phyloP scores from a whole-genome alignment of 2,888 invertebrate species.

The Ochropleura plecta region DNA sequence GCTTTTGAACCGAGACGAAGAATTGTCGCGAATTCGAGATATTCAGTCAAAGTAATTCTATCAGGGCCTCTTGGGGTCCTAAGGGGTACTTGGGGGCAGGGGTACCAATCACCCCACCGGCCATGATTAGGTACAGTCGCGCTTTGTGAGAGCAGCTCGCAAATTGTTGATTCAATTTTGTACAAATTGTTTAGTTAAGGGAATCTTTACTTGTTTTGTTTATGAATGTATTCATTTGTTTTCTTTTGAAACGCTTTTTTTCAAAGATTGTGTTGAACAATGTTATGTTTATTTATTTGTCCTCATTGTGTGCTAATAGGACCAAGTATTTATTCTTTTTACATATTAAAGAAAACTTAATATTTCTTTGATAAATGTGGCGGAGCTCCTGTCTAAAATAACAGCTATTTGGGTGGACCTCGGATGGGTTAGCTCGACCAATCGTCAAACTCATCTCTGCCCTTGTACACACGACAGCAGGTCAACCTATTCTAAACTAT shows the following conservation, averaged over 20 bases:
- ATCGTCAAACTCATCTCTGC: no score
- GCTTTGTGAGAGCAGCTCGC: constrained; percentile 22
- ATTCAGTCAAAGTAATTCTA: constrained; percentile 49
- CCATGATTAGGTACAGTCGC: constrained; percentile 34
- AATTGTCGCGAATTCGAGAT: constrained; percentile 39
- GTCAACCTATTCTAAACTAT: no score
- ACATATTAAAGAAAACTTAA: no score
- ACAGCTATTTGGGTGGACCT: no score
- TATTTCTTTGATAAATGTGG: no score
- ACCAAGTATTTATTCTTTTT: no score
- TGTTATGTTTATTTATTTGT: not conserved
- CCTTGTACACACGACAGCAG: no score
- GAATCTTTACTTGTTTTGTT: constrained; percentile 18
- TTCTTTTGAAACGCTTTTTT: not conserved
- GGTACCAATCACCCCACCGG: constrained; percentile 45
- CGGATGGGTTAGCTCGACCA: no score
- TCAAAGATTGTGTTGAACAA: not conserved
- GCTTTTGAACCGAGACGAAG: constrained; percentile 30
- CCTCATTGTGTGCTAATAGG: not conserved
- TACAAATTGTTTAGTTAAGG: constrained; percentile 44
- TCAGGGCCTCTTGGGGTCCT: constrained; percentile 34
- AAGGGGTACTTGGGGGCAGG: constrained; percentile 36
- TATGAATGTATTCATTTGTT: constrained; percentile 17
- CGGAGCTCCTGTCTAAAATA: no score
- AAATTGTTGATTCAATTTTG: constrained; percentile 52